Evolutionary conservation across 2,113 vertebrate species (phyloP).

Genomic region (Ivindomyrus marchei): DNA sequence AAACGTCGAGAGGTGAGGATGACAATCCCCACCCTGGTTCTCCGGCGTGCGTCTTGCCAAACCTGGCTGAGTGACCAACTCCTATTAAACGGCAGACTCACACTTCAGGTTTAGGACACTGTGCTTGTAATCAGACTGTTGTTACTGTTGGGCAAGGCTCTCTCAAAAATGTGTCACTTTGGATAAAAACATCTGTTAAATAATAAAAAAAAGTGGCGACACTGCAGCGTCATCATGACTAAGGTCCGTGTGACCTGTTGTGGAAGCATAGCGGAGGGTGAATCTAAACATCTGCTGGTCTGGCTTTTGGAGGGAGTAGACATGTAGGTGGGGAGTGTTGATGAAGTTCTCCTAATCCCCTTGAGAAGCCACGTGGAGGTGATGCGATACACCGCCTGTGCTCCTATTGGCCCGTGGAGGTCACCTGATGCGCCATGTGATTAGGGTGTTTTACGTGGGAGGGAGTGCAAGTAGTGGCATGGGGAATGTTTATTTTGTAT

Average conservation of each 20-base stretch:
- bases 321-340: not conserved
- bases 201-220: not conserved
- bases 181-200: not conserved
- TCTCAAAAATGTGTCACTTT: not conserved
- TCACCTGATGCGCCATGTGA: conserved; percentile 10
- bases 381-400: not conserved
- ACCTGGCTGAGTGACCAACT: not conserved
- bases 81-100: not conserved
- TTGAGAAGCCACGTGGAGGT: not conserved
- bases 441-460: not conserved
- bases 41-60: not conserved
- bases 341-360: too few relatives aligned
- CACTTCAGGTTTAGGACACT: not conserved
- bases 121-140: not conserved
- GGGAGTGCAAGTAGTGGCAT: not conserved
- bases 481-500: not conserved
- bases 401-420: not conserved
- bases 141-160: not conserved
- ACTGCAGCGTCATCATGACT: not conserved
- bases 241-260: not conserved
- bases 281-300: not conserved
- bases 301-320: not conserved
- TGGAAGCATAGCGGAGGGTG: not conserved
- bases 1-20: not conserved
- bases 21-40: too few relatives aligned